These are phyloP conservation scores for Elgaria multicarinata DNA, from an alignment of 2,113 vertebrate species.

Conservation along the genomic window DNA sequence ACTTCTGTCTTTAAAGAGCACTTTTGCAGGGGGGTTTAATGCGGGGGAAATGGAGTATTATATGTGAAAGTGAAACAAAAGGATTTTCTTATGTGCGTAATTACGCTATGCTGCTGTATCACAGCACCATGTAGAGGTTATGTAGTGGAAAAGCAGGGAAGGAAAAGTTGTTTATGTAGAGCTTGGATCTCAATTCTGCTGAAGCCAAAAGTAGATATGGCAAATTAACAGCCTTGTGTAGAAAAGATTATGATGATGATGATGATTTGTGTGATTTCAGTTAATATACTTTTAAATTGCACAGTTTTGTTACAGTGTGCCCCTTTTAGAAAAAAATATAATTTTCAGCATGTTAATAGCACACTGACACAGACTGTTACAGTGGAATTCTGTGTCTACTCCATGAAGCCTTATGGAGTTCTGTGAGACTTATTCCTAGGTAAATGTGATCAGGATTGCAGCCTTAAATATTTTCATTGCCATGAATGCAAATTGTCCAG, in stretches of 20 bases:
- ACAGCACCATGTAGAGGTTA: too few species aligned
- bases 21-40: not conserved
- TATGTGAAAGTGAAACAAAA: too few species aligned
- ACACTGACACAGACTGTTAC: not conserved
- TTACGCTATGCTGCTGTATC: too few species aligned
- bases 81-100: too few species aligned
- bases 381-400: not conserved
- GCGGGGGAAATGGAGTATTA: too few species aligned
- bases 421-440: not conserved
- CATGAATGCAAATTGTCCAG: not conserved
- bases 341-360: not conserved
- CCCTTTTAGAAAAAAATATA: not conserved
- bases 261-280: not conserved
- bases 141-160: too few species aligned
- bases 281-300: not conserved
- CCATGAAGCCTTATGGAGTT: not conserved
- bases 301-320: not conserved
- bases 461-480: not conserved
- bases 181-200: too few species aligned
- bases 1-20: too few species aligned
- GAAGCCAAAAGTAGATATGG: too few species aligned
- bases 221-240: not conserved
- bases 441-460: not conserved
- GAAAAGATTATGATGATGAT: not conserved
- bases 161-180: too few species aligned